Evolutionary conservation across 1,140 invertebrate species (phyloP).

Genomic region (Drosophila pallidifrons): DNA sequence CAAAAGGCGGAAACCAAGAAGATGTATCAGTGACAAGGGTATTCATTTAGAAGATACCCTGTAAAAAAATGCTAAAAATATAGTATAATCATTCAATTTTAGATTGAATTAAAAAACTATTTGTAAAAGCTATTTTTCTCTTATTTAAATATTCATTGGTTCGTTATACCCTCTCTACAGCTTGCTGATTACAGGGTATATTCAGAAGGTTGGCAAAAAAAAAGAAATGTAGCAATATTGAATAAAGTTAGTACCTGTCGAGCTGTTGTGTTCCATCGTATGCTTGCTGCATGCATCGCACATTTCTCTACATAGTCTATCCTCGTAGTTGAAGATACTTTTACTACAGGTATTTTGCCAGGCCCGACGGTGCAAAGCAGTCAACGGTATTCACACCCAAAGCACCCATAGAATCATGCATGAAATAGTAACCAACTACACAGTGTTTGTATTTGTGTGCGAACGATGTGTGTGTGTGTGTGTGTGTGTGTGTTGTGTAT

Average conservation of each 20-base stretch:
- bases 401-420: conserved; percentile 45
- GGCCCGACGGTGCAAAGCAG: conserved; percentile 53
- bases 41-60: not conserved
- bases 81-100: not conserved
- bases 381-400: conserved; percentile 57
- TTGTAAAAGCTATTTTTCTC: too few species aligned
- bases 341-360: conserved; percentile 28
- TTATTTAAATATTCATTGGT: too few species aligned
- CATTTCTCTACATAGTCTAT: conserved; percentile 1
- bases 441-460: not conserved
- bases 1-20: conserved; percentile 29
- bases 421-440: conserved; percentile 37
- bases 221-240: conserved; percentile 66
- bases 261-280: conserved; percentile 69
- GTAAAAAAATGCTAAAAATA: not conserved
- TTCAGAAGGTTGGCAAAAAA: conserved; percentile 36
- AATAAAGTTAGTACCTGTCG: conserved; percentile 80
- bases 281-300: conserved; percentile 30
- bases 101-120: too few species aligned
- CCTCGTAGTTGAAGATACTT: conserved; percentile 15
- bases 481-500: conserved; percentile 16
- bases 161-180: not conserved
- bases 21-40: not conserved
- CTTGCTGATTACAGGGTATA: conserved; percentile 3
- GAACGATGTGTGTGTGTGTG: not conserved